Percentiles rank a stretch among this genome's conserved stretches.
These are phyloP conservation scores for Serilophus lunatus DNA, from an alignment of 2,113 vertebrate genomes.

Conservation along the genomic window DNA sequence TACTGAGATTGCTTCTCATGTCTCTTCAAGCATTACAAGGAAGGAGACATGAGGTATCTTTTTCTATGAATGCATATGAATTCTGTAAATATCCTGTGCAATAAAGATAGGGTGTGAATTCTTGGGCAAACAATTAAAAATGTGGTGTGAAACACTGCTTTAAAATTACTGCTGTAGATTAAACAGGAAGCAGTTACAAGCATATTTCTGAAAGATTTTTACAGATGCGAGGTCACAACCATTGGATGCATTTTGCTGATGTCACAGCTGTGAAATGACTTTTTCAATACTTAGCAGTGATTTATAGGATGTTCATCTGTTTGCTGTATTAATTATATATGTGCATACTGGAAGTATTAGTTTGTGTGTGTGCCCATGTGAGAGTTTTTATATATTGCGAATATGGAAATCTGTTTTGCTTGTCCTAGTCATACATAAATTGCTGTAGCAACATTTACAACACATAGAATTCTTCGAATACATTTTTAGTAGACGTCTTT, in stretches of 20 bases:
- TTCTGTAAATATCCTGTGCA: neutral
- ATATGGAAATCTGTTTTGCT: neutral
- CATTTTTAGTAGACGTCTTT: neutral
- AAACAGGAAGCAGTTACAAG: neutral
- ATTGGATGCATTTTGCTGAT: constrained; percentile 34
- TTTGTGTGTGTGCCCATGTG: neutral
- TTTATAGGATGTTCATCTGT: constrained; percentile 2
- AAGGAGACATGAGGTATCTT: neutral
- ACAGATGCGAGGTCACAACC: neutral
- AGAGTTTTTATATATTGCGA: neutral
- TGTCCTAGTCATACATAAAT: neutral
- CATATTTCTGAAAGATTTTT: constrained; percentile 37
- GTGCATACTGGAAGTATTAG: neutral
- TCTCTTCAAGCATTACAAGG: neutral
- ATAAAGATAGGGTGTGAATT: neutral
- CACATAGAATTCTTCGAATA: neutral
- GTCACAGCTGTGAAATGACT: constrained; percentile 25
- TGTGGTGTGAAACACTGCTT: neutral
- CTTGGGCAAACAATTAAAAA: neutral
- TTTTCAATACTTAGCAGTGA: constrained; percentile 31
- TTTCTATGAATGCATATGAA: neutral
- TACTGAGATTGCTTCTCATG: neutral
- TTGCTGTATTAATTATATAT: constrained; percentile 1
- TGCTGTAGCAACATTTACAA: neutral
- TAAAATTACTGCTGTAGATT: neutral